A percentile compares a stretch with the other conserved stretches of the same genome.
These are phyloP conservation scores for Ecdyonurus torrentis DNA, from an alignment of 2,888 invertebrate species.

Conservation along the genomic window DNA sequence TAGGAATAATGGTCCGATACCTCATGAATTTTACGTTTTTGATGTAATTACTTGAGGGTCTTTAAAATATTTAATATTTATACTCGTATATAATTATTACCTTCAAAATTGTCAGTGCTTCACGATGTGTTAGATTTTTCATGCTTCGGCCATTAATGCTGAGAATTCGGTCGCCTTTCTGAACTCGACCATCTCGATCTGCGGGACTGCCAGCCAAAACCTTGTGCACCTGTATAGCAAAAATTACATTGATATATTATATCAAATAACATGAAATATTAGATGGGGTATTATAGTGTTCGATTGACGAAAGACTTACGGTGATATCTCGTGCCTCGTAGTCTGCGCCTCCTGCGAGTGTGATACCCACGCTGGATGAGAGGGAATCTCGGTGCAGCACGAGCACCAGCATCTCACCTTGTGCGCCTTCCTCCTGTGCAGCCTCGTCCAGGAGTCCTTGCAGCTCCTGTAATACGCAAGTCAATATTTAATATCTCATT, in stretches of 20 bases:
- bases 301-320: too few species aligned
- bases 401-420: constrained; percentile 41
- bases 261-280: neutral
- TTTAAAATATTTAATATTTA: too few species aligned
- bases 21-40: too few species aligned
- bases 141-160: constrained; percentile 77
- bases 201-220: constrained; percentile 74
- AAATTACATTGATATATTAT: neutral
- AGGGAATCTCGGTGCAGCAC: constrained; percentile 47
- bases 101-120: constrained; percentile 76
- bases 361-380: constrained; percentile 67
- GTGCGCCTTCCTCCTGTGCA: constrained; percentile 14
- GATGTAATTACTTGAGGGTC: too few species aligned
- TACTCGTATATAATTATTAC: constrained; percentile 26
- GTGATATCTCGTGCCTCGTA: constrained; percentile 86
- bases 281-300: too few species aligned
- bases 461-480: constrained; percentile 28
- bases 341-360: constrained; percentile 75
- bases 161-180: constrained; percentile 72
- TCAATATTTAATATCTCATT: too few species aligned
- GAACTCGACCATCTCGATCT: constrained; percentile 68
- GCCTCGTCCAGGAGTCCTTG: constrained; percentile 41
- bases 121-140: constrained; percentile 67
- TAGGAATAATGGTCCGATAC: too few species aligned
- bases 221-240: constrained; percentile 54